A percentile compares a stretch with the other conserved stretches of the same genome.
Conservation (phyloP, 2,888 invertebrate species). For the Sarcophaga subvicina region DNA sequence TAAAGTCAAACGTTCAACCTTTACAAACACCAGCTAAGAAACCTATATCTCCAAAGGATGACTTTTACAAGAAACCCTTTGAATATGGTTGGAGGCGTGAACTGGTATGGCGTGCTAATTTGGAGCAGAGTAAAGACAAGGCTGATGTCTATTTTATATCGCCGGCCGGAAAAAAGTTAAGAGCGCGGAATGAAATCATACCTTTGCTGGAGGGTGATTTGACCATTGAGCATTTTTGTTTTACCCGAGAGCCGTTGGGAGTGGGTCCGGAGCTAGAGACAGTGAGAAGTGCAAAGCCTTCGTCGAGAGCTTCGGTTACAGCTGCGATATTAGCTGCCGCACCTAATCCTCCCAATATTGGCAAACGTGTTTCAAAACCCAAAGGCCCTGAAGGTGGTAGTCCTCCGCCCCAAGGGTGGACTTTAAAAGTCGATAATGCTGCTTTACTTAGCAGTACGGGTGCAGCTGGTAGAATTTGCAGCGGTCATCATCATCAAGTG, state of each 20-base stretch:
- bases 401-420: no score
- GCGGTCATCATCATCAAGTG: slow-evolving; percentile 50
- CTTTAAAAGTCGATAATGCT: slow-evolving; percentile 74
- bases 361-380: slow-evolving; percentile 85
- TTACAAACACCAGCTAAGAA: slow-evolving; percentile 40
- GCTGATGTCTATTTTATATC: slow-evolving; percentile 93
- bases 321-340: slow-evolving; percentile 36
- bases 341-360: slow-evolving; percentile 70
- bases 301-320: slow-evolving; percentile 68
- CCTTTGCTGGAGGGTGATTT: slow-evolving; percentile 84
- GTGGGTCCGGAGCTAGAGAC: slow-evolving; percentile 89
- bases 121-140: slow-evolving; percentile 81
- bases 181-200: slow-evolving; percentile 89
- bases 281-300: slow-evolving; percentile 85
- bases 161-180: slow-evolving; percentile 89
- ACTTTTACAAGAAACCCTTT: slow-evolving; percentile 83
- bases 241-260: slow-evolving; percentile 82
- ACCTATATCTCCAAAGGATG: slow-evolving; percentile 71
- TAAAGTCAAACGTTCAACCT: slow-evolving; percentile 3
- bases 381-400: no score
- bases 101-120: slow-evolving; percentile 87
- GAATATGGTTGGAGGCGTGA: slow-evolving; percentile 90
- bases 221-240: slow-evolving; percentile 83
- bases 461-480: slow-evolving; percentile 56
- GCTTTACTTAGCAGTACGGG: slow-evolving; percentile 71